A percentile compares a stretch with the other conserved stretches of the same genome.
Evolutionary conservation across 2,888 invertebrate genomes (phyloP).

Genomic region (Penaeus monodon): DNA sequence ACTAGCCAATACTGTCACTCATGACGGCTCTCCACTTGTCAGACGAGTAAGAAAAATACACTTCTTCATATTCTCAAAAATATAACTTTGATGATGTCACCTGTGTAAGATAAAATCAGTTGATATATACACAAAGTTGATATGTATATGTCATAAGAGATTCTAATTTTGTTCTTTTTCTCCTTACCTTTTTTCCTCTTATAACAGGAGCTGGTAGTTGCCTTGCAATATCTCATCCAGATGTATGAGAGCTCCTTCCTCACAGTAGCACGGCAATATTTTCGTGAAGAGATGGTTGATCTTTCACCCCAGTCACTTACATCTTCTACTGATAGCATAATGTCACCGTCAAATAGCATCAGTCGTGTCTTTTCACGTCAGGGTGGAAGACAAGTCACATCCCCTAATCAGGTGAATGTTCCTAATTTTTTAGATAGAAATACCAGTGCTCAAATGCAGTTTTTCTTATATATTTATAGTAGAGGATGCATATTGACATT

Average conservation of each 20-base stretch:
- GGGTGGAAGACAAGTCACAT: slow-evolving; percentile 31
- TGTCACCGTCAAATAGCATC: slow-evolving; percentile 39
- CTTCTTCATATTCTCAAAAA: not conserved
- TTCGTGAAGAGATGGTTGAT: slow-evolving; percentile 37
- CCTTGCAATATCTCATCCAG: slow-evolving; percentile 86
- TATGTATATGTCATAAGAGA: not conserved
- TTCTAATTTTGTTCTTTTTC: not conserved
- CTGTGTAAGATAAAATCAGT: too few species aligned
- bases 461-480: not conserved
- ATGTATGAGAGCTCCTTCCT: slow-evolving; percentile 91
- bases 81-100: not conserved
- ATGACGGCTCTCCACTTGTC: slow-evolving; percentile 90
- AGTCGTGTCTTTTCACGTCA: slow-evolving; percentile 32
- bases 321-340: slow-evolving; percentile 44
- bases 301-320: slow-evolving; percentile 43
- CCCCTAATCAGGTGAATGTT: slow-evolving; percentile 44
- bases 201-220: slow-evolving; percentile 80
- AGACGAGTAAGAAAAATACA: slow-evolving; percentile 74
- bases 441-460: not conserved
- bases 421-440: not conserved
- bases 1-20: slow-evolving; percentile 81
- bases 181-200: not conserved
- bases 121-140: not conserved
- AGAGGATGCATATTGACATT: not conserved
- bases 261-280: slow-evolving; percentile 72